Conservation (phyloP, 1,140 invertebrate genomes). For the Drosophila arawakana region DNA sequence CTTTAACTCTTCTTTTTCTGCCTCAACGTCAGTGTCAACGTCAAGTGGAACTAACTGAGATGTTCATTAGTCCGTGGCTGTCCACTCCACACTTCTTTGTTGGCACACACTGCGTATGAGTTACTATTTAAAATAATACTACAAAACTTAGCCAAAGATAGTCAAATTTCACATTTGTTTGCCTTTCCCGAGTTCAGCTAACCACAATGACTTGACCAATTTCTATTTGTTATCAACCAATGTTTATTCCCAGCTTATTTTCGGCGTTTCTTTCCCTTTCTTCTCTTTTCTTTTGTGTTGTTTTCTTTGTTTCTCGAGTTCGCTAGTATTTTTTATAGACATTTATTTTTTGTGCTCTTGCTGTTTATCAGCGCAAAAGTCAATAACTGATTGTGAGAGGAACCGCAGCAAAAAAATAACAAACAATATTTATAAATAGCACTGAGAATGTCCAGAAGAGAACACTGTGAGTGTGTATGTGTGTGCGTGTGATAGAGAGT, state of each 20-base stretch:
- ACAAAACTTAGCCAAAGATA: background rate
- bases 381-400: slow-evolving; percentile 71
- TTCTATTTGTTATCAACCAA: slow-evolving; percentile 51
- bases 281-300: background rate
- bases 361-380: slow-evolving; percentile 75
- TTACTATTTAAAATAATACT: background rate
- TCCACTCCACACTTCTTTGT: background rate
- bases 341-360: background rate
- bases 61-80: background rate
- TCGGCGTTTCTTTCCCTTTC: slow-evolving; percentile 5
- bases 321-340: slow-evolving; percentile 8
- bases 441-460: slow-evolving; percentile 1
- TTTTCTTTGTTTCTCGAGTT: slow-evolving; percentile 22
- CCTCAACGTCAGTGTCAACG: slow-evolving; percentile 24
- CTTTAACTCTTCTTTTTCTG: background rate
- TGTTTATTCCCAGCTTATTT: slow-evolving; percentile 46
- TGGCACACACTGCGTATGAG: slow-evolving; percentile 51
- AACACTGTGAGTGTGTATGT: background rate
- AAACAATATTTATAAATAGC: slow-evolving; percentile 65
- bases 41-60: slow-evolving; percentile 19
- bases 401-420: slow-evolving; percentile 23
- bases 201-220: slow-evolving; percentile 53
- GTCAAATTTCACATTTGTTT: slow-evolving; percentile 22
- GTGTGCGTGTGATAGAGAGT: background rate
- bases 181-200: slow-evolving; percentile 28